Base-by-base conservation (phyloP, 2,888 invertebrate genomes). In the Unio delphinus region DNA sequence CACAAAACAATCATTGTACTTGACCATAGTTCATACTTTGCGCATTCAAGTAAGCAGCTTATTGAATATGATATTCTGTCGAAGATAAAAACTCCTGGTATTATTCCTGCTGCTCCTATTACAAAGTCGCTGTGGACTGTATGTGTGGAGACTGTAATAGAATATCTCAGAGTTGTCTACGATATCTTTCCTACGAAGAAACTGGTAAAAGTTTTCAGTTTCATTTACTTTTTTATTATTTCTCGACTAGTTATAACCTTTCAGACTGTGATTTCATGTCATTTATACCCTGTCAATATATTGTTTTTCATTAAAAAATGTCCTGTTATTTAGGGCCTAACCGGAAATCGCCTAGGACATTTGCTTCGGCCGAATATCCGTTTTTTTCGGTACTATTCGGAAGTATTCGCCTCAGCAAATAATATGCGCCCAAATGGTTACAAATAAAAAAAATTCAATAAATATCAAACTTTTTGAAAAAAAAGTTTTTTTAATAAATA, bases 1-100 rank as follows among this genome's bases (percentile, higher is more conserved):
- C 97, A 98, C 89, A 99, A 99, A 91, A 98, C 98, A 0, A 94
- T 98, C 72, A 95, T 99, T 90, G 95, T 99, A 30, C 90, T 99
- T 81, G 99, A 99, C 88, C 96, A 96, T 86, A 96, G 97, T 0
- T 95, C 96, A 5, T 95, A 95, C 87, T 97, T 98, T 90, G 94
- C 95, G 34, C 94, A 95, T 87, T 94, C 95, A 7, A 94, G 95
- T 68, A 95, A 95, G 80, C 93, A 93, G 87, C 93, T 94, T 0
- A 93, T 96, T 78, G 96, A 96, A 87, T 95, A 96, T 90, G 96
- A 96, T 90, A 93, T 94, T 65, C 87, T 91, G 55, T 92, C 93
- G 6, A 92, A 92, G 74, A 92, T 95, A 68, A 88, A 88, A 70
- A 80, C 83, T 0, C 82, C 85, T 15, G 86, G 85, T 0, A 93